Base-by-base conservation (phyloP, 2,113 vertebrate species). In the Pungitius pungitius region DNA sequence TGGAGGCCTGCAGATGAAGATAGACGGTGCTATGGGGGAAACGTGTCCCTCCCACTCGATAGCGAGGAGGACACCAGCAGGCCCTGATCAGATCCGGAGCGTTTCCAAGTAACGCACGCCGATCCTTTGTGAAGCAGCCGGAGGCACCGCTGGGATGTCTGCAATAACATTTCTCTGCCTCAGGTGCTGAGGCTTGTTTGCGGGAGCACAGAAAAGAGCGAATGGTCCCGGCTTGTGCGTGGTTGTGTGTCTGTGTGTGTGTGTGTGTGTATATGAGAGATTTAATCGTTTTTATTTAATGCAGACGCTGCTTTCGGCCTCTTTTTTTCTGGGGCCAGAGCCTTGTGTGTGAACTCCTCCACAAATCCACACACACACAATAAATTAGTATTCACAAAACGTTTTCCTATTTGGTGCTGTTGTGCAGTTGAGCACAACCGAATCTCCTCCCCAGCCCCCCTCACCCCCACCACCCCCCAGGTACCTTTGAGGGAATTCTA, bases 71-170 rank as follows among this genome's bases (percentile, higher is more conserved):
- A 65, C 77, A 76, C 69, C 27, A 27, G 40, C 75, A 39, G 80
- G 54, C 67, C 52, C 42, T 86, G 79, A 86, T 88, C 77, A 60
- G 74, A 87, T 82, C 70, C 75, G 82, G 82, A 81, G 80, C 39
- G 26, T 73, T 82, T 83, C 69, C 10, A 9, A 72, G 69, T 77
- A 83, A 79, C 69, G 51, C 66, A 84, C 83, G 89, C 85, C n/a
- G 84, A 89, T 91, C 91, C 85, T 86, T 78, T 81, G 58, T 84
- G 69, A 80, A 87, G 59, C 81, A 51, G 80, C 85, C 80, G 74
- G 81, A 87, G 55, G 75, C 47, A 33, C 58, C 63, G 12, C 83
- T 73, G 79, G 78, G 69, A 84, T 83, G 85, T 88, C 88, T 80
- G 85, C 86, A 86, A 84, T 86, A 86, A 84, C 82, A 81, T 86